These are phyloP conservation scores for Gryllus bimaculatus DNA, from an alignment of 1,140 invertebrate genomes.

Conservation along the genomic window DNA sequence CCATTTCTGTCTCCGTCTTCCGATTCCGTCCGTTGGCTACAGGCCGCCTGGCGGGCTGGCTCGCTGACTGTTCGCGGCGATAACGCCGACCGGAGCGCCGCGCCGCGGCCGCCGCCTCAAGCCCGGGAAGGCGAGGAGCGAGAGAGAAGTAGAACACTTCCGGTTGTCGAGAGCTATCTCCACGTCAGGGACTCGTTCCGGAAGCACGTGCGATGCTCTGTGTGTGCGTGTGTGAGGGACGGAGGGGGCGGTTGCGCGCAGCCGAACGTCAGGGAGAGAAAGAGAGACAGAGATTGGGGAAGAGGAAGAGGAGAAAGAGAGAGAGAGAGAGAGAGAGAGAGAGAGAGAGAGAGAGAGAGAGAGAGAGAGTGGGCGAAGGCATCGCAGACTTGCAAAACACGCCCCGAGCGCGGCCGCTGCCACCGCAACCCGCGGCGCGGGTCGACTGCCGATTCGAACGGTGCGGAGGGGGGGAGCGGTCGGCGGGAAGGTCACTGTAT, in stretches of 20 bases:
- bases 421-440: too few species aligned
- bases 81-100: neutral
- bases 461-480: too few species aligned
- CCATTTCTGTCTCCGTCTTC: neutral
- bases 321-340: neutral
- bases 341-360: neutral
- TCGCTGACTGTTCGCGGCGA: neutral
- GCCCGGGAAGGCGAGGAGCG: neutral
- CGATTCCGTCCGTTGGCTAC: neutral
- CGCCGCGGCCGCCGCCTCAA: neutral
- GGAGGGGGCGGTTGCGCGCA: neutral
- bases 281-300: neutral
- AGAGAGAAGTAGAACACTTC: neutral
- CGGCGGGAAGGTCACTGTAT: too few species aligned
- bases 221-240: neutral
- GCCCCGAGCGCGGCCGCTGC: too few species aligned
- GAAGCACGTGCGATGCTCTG: neutral
- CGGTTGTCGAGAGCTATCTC: conserved; percentile 2
- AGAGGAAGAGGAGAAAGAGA: neutral
- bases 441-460: too few species aligned
- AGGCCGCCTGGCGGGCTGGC: too few species aligned
- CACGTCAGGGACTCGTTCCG: neutral
- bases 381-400: too few species aligned
- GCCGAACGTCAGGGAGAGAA: neutral
- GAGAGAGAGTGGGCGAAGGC: too few species aligned